phyloP scores from a whole-genome alignment of 37 sponge, comb jelly and placozoan species.

The Bolinopsis microptera region DNA sequence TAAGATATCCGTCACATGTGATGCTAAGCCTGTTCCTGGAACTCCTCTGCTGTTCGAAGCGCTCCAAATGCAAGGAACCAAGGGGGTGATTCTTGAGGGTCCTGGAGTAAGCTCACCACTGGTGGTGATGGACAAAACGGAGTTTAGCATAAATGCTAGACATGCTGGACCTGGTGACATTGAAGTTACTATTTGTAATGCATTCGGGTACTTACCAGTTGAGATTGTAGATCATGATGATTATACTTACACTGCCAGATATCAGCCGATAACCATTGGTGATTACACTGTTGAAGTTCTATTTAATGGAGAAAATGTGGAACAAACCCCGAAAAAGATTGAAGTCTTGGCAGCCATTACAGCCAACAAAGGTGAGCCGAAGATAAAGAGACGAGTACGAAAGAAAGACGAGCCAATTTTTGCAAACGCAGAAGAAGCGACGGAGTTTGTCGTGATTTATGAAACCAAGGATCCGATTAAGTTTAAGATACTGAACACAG shows the following conservation, averaged over 20 bases:
- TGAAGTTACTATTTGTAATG: neutral
- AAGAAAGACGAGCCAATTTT: neutral
- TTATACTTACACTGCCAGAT: neutral
- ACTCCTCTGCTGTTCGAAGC: slow-evolving; percentile 6
- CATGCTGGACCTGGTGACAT: neutral
- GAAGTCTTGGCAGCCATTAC: neutral
- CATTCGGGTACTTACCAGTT: neutral
- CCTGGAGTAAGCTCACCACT: neutral
- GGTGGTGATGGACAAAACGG: neutral
- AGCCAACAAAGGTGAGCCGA: neutral
- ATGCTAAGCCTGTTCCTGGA: slow-evolving; percentile 2
- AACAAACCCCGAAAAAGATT: neutral
- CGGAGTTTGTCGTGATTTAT: neutral
- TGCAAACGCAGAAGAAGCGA: neutral
- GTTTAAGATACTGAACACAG: neutral
- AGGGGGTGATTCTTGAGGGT: neutral
- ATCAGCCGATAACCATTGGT: neutral
- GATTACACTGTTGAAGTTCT: slow-evolving; percentile 13
- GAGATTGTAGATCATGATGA: neutral
- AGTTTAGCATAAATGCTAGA: neutral
- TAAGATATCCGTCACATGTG: neutral
- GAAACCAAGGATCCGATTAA: slow-evolving; percentile 14
- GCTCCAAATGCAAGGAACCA: neutral
- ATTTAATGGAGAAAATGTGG: neutral
- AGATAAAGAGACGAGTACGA: neutral